Conservation (phyloP, 2,797 vertebrate species). For the Arctocebus calabarensis region DNA sequence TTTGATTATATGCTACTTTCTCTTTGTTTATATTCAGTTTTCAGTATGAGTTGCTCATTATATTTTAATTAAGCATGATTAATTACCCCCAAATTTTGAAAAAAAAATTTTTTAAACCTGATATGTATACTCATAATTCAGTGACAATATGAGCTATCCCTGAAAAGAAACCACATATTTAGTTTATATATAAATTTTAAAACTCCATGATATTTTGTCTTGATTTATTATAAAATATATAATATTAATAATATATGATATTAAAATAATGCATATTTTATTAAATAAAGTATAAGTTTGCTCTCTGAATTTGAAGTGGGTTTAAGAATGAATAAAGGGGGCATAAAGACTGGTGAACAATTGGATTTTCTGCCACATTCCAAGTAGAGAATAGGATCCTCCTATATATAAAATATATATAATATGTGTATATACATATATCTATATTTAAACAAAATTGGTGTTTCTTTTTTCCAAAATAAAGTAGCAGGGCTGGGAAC, state of each 20-base stretch:
- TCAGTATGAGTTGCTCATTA: not conserved
- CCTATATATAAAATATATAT: too few relatives aligned
- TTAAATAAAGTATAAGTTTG: constrained; percentile 24
- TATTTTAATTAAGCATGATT: constrained; percentile 1
- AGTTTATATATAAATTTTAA: constrained; percentile 25
- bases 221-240: constrained; percentile 37
- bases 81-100: constrained; percentile 5
- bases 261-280: constrained; percentile 35
- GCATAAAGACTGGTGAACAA: not conserved
- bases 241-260: constrained; percentile 36
- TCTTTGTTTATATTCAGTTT: constrained; percentile 5
- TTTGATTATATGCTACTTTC: constrained; percentile 30
- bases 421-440: not conserved
- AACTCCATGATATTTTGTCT: constrained; percentile 48
- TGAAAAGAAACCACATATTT: not conserved
- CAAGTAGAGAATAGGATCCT: not conserved
- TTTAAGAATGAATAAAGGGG: not conserved
- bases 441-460: not conserved
- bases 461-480: not conserved
- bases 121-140: not conserved
- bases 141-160: not conserved
- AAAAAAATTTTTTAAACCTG: not conserved
- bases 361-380: not conserved
- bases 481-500: not conserved
- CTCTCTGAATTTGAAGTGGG: constrained; percentile 50